A percentile compares a stretch with the other conserved stretches of the same genome.
Conservation (phyloP, 2,113 vertebrate species). For the Colius striatus region DNA sequence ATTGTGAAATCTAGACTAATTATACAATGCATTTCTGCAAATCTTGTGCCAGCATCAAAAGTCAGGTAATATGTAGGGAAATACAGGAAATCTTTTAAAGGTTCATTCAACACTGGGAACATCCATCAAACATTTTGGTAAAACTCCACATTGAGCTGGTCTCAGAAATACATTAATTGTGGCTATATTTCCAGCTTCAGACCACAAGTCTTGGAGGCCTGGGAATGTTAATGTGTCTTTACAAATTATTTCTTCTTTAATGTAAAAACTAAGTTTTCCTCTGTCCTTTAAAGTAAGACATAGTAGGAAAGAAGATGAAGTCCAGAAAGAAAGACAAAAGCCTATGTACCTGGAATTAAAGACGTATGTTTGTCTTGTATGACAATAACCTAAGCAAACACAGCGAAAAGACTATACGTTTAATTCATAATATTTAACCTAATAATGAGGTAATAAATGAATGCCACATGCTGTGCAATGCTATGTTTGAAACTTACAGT, state of each 20-base stretch:
- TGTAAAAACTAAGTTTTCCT: not conserved
- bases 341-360: not conserved
- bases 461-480: not conserved
- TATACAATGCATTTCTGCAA: not conserved
- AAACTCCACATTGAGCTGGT: not conserved
- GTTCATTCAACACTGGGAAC: not conserved
- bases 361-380: not conserved
- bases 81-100: not conserved
- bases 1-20: not conserved
- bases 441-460: constrained; percentile 29
- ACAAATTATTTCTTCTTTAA: not conserved
- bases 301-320: not conserved
- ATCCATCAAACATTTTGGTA: not conserved
- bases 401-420: not conserved
- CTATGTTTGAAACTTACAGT: not conserved
- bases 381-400: not conserved
- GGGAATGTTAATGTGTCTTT: not conserved
- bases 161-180: not conserved
- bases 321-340: not conserved
- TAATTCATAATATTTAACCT: not conserved
- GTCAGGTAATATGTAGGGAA: not conserved
- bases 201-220: not conserved
- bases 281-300: not conserved
- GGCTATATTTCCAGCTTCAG: not conserved
- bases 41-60: not conserved